phyloP scores from a whole-genome alignment of 2,888 invertebrate species.

The Balanococcus diminutus region DNA sequence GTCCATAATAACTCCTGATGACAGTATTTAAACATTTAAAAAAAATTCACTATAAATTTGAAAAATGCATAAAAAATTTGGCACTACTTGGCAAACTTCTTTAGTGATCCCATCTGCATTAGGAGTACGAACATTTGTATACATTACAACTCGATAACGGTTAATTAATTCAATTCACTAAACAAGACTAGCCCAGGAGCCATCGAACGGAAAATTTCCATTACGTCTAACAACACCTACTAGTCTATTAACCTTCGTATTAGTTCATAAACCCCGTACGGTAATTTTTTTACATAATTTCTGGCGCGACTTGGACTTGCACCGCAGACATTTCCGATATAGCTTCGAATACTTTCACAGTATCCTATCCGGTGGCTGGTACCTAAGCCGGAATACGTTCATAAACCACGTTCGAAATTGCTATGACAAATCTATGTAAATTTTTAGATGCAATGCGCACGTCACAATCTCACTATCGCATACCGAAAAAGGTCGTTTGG shows the following conservation, averaged over 20 bases:
- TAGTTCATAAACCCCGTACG: neutral
- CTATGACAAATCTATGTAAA: neutral
- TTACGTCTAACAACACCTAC: neutral
- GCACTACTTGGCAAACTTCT: neutral
- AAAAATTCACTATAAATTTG: too few species aligned
- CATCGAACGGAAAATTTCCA: neutral
- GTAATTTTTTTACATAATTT: neutral
- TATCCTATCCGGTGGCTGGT: neutral
- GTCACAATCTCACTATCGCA: neutral
- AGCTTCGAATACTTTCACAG: neutral
- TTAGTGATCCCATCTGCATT: neutral
- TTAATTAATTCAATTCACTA: neutral
- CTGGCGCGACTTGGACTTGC: neutral
- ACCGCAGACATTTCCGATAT: neutral
- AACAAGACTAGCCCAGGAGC: neutral
- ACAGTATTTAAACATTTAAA: too few species aligned
- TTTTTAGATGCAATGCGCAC: neutral
- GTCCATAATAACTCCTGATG: too few species aligned
- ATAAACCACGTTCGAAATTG: neutral
- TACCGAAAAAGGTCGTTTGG: constrained; percentile 28
- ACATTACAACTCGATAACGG: neutral
- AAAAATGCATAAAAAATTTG: neutral
- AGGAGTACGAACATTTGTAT: neutral
- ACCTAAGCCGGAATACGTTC: neutral
- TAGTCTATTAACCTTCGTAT: constrained; percentile 37